Conservation (phyloP, 2,888 invertebrate species). For the Cremastobaeus sp. region DNA sequence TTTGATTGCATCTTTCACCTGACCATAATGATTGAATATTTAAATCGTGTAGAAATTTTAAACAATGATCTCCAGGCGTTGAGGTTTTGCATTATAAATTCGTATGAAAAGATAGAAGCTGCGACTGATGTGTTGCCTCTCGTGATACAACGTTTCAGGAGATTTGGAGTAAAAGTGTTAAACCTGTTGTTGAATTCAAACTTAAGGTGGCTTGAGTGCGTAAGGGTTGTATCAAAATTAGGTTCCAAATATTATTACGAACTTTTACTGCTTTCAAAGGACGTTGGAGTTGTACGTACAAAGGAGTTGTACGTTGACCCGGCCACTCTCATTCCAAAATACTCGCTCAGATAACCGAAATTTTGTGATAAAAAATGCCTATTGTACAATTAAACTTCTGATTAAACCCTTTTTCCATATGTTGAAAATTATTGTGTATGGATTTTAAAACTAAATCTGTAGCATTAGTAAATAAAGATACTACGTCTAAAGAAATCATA, state of each 20-base stretch:
- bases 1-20: slow-evolving; percentile 4
- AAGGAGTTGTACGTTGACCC: too few relatives aligned
- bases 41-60: slow-evolving; percentile 35
- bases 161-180: slow-evolving; percentile 35
- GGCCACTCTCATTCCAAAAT: too few relatives aligned
- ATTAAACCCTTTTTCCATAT: background rate
- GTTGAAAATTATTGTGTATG: background rate
- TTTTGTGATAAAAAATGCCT: too few relatives aligned
- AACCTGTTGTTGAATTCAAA: too few relatives aligned
- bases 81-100: slow-evolving; percentile 32
- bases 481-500: background rate
- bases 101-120: slow-evolving; percentile 34
- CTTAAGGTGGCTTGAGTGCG: too few relatives aligned
- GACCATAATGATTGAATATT: background rate
- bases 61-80: slow-evolving; percentile 38
- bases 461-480: background rate
- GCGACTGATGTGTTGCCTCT: slow-evolving; percentile 16
- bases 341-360: too few relatives aligned
- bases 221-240: too few relatives aligned
- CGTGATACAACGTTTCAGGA: slow-evolving; percentile 36
- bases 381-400: too few relatives aligned
- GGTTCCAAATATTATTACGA: too few relatives aligned
- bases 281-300: too few relatives aligned
- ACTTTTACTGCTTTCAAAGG: too few relatives aligned
- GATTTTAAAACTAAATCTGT: too few relatives aligned